Conservation (phyloP, 2,888 invertebrate species). For the Tachina lurida region DNA sequence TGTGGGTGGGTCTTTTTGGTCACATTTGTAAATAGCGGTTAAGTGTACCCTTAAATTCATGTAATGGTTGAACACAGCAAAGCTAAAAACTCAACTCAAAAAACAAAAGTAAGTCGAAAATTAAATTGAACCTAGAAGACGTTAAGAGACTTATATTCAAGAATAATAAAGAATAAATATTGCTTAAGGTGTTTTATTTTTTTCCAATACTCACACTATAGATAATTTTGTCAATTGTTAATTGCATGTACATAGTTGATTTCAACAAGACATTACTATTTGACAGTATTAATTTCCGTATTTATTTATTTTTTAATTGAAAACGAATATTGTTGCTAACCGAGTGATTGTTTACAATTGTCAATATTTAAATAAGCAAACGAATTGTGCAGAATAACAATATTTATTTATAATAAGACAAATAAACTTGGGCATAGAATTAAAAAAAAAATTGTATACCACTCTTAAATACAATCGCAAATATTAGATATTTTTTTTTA, state of each 20-base stretch:
- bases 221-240: constrained; percentile 34
- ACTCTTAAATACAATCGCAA: too few species aligned
- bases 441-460: not conserved
- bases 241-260: constrained; percentile 4
- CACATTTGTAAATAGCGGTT: too few species aligned
- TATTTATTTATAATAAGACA: not conserved
- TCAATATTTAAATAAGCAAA: constrained; percentile 16
- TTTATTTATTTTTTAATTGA: constrained; percentile 23
- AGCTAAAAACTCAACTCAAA: too few species aligned
- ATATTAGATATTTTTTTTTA: too few species aligned
- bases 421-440: not conserved
- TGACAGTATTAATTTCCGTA: constrained; percentile 24
- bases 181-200: not conserved
- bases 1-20: too few species aligned
- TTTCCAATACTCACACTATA: not conserved
- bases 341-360: constrained; percentile 6
- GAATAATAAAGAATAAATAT: too few species aligned
- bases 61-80: too few species aligned
- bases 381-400: constrained; percentile 18
- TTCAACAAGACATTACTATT: constrained; percentile 6
- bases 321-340: constrained; percentile 11
- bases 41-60: too few species aligned
- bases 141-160: too few species aligned
- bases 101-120: too few species aligned
- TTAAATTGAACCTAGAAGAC: too few species aligned